Conservation (phyloP, 1,140 invertebrate species). For the Melanaphis sacchari region DNA sequence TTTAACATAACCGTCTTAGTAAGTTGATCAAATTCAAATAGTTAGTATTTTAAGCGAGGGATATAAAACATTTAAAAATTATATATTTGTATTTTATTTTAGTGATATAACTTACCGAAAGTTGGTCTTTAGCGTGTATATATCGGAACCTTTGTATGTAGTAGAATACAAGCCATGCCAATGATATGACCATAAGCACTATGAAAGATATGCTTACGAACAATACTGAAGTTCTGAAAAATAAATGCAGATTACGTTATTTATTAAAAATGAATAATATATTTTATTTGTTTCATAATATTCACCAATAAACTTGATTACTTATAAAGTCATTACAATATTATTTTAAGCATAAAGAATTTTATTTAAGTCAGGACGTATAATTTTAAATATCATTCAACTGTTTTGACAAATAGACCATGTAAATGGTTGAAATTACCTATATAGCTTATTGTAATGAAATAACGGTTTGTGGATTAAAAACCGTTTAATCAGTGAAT, state of each 20-base stretch:
- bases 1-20: neutral
- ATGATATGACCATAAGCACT: conserved; percentile 90
- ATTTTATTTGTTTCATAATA: neutral
- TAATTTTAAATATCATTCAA: neutral
- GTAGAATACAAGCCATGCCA: conserved; percentile 94
- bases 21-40: neutral
- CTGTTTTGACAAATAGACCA: neutral
- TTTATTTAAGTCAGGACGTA: neutral
- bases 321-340: neutral
- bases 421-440: neutral
- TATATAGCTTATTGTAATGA: neutral
- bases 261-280: neutral
- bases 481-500: neutral
- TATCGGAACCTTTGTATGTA: conserved; percentile 92
- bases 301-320: neutral
- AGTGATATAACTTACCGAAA: conserved; percentile 71
- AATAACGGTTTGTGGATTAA: neutral
- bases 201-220: conserved; percentile 96
- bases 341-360: neutral
- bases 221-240: conserved; percentile 80
- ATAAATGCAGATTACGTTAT: conserved; percentile 27
- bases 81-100: neutral
- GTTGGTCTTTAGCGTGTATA: conserved; percentile 86
- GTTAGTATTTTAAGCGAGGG: neutral
- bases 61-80: neutral